Evolutionary conservation across 1,140 invertebrate species (phyloP), one percentile per base, ranked within the genome.

Genomic region (Ridgeia piscesae): DNA sequence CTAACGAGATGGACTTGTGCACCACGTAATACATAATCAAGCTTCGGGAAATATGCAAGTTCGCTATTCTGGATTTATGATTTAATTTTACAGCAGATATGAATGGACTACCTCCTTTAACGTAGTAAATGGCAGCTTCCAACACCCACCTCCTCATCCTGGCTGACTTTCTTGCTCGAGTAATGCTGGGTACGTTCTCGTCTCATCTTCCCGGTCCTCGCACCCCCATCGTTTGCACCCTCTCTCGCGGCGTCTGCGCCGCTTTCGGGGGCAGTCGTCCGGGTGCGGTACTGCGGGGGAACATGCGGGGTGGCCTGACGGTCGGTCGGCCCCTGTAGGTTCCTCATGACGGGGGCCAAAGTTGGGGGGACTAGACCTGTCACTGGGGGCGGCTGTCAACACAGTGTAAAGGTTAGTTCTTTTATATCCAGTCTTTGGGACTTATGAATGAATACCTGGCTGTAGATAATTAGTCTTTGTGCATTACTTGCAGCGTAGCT

Each of bases 161-260:
- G 91, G 0, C 34, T 17, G 50, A 48, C 91, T 34, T 91, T n/a
- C 91, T 92, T 93, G 34, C 34, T 91, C 6, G 92, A 91, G 91
- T 92, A 91, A 93, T 93, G 91, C 77, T 93, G 92, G 91, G 93
- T 92, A 11, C 93, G 93, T 92, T 94, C 93, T n/a, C 93, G 92
- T 77, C 92, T 93, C 93, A 94, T 94, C 91, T 94, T 94, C 34
- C 93, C 93, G 14, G 92, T 42, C 8, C 33, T 31, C 31, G 34
- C 33, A 42, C 91, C 91, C 89, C 89, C 89, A 34, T 34, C 89
- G 0, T 21, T 77, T 21, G 35, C 91, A 17, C 89, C 89, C 17
- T 34, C 14, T 0, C 58, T 77, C 58, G 4, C 11, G 58, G 58
- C 6, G 14, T 77, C 58, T 21, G 17, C 27, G 27, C 58, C 58